Percentiles rank a stretch among this genome's conserved stretches.
phyloP scores from a whole-genome alignment of 2,888 invertebrate species.

The Achlya flavicornis region DNA sequence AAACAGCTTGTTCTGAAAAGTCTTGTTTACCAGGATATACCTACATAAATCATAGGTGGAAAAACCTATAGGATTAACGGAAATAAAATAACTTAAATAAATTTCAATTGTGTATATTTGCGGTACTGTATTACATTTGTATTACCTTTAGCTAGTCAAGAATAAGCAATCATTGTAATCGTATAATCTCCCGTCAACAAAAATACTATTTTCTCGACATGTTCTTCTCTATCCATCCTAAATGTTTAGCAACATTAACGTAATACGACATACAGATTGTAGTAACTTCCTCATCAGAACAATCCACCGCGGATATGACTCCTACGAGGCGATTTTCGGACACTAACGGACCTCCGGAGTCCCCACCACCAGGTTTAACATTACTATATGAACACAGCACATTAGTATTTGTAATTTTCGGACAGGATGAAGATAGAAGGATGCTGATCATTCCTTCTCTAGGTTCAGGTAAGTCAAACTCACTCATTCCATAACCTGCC shows the following conservation, averaged over 20 bases:
- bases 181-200: too few species aligned
- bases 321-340: slow-evolving; percentile 34
- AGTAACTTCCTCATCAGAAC: slow-evolving; percentile 16
- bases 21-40: background rate
- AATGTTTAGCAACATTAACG: slow-evolving; percentile 30
- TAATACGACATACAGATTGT: slow-evolving; percentile 31
- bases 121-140: too few species aligned
- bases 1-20: background rate
- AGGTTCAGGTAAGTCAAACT: slow-evolving; percentile 19
- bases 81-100: too few species aligned
- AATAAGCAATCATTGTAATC: too few species aligned
- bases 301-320: slow-evolving; percentile 32
- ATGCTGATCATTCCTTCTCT: slow-evolving; percentile 32
- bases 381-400: slow-evolving; percentile 34
- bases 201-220: background rate
- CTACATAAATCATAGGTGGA: too few species aligned
- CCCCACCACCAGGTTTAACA: slow-evolving; percentile 34
- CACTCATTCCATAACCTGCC: slow-evolving; percentile 36
- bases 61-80: too few species aligned
- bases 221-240: slow-evolving; percentile 37
- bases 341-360: slow-evolving; percentile 44
- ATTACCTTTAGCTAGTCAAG: too few species aligned
- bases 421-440: slow-evolving; percentile 23
- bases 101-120: too few species aligned
- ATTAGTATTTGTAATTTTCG: background rate